A percentile compares a stretch with the other conserved stretches of the same genome.
Conservation (phyloP, 2,113 vertebrate genomes). For the Silurus asotus region DNA sequence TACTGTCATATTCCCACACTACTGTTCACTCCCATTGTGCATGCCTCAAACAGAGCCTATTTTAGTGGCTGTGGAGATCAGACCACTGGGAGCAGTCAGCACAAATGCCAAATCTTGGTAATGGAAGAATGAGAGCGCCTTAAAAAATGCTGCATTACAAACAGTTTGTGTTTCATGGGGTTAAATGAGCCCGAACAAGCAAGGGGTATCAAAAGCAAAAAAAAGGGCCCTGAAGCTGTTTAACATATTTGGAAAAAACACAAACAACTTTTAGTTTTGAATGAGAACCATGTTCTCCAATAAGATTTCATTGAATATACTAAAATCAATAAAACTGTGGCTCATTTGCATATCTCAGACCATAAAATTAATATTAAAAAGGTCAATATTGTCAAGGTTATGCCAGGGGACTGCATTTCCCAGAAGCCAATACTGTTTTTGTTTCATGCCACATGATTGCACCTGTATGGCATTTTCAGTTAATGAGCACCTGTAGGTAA, state of each 20-base stretch:
- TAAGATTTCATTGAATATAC: background rate
- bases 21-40: conserved; percentile 22
- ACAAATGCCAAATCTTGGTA: conserved; percentile 29
- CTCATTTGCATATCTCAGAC: background rate
- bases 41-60: conserved; percentile 43
- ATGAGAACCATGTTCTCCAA: background rate
- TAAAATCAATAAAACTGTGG: background rate
- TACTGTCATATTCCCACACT: conserved; percentile 48
- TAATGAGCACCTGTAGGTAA: too few species aligned
- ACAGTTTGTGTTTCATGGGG: conserved; percentile 20
- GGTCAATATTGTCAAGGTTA: background rate
- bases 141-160: conserved; percentile 19
- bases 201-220: conserved; percentile 25
- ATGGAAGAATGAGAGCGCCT: conserved; percentile 28
- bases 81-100: conserved; percentile 50
- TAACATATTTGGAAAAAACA: conserved; percentile 24
- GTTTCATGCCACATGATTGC: too few species aligned
- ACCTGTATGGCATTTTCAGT: too few species aligned
- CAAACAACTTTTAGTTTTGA: background rate
- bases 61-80: conserved; percentile 40
- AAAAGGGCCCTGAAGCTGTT: background rate
- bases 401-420: too few species aligned
- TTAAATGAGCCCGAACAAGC: conserved; percentile 22
- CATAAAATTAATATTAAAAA: background rate
- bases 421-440: too few species aligned